These are phyloP conservation scores for Sprattus sprattus DNA, from an alignment of 2,113 vertebrate species.

Conservation along the genomic window DNA sequence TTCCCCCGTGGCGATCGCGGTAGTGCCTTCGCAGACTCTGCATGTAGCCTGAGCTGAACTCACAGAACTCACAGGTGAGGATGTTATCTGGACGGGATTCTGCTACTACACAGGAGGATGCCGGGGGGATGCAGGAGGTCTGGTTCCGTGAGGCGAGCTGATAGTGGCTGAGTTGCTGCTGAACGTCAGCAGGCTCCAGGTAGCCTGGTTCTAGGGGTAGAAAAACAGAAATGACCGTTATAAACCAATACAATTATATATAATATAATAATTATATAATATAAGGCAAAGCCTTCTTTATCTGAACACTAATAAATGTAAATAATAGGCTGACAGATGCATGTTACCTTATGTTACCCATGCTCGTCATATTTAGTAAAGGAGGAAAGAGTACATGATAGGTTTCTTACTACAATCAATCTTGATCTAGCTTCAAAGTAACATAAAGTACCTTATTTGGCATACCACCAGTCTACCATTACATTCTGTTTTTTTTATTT, in stretches of 20 bases:
- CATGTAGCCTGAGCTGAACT: constrained; percentile 98
- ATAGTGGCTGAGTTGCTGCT: constrained; percentile 92
- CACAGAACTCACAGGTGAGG: constrained; percentile 97
- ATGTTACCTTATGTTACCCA: neutral
- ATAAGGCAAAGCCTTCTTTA: no score
- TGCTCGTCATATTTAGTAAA: no score
- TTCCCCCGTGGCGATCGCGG: constrained; percentile 93
- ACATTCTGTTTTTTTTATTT: constrained; percentile 34
- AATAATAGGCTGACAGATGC: neutral
- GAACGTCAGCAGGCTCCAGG: constrained; percentile 89
- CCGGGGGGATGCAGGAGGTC: constrained; percentile 73
- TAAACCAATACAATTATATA: no score
- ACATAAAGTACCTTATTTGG: neutral
- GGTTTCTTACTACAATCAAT: neutral
- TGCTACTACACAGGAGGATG: constrained; percentile 56
- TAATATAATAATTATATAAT: no score
- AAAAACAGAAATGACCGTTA: neutral
- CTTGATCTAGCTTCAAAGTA: neutral
- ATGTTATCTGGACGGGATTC: constrained; percentile 75
- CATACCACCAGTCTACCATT: neutral
- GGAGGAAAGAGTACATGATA: neutral
- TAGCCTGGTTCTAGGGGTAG: constrained; percentile 77
- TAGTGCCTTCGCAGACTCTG: constrained; percentile 98
- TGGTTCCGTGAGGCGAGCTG: constrained; percentile 87
- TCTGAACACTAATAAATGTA: neutral